phyloP scores from a whole-genome alignment of 2,888 invertebrate species.

The Homarus gammarus region DNA sequence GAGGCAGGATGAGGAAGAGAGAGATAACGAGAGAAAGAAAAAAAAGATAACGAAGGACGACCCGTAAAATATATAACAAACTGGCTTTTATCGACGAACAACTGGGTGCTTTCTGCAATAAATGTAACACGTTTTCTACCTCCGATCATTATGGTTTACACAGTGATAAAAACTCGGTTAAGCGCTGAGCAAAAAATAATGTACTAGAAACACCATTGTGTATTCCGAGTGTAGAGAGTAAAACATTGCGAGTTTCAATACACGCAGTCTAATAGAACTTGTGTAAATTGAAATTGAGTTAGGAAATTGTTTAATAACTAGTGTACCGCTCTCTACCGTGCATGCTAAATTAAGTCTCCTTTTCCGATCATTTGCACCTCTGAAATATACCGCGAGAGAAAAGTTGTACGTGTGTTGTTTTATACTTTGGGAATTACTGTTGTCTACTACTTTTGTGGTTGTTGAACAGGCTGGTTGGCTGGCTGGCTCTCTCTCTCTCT shows the following conservation, averaged over 20 bases:
- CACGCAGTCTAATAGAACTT: constrained; percentile 49
- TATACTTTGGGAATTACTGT: too few relatives aligned
- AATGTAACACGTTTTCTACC: neutral
- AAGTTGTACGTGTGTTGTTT: constrained; percentile 3
- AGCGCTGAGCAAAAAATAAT: neutral
- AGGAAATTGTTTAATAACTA: constrained; percentile 62
- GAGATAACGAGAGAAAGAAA: too few relatives aligned
- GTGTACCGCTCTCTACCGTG: constrained; percentile 13
- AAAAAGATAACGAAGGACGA: too few relatives aligned
- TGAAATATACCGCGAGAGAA: neutral
- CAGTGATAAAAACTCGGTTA: neutral
- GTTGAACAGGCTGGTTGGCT: too few relatives aligned
- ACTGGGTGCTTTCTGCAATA: too few relatives aligned
- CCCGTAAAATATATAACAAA: too few relatives aligned
- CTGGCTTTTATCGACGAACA: too few relatives aligned
- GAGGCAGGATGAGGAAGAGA: too few relatives aligned
- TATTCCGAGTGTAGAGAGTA: constrained; percentile 44
- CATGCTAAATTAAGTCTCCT: constrained; percentile 43
- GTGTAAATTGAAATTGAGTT: constrained; percentile 55
- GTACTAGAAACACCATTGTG: constrained; percentile 23
- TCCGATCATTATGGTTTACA: neutral
- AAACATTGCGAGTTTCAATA: constrained; percentile 47
- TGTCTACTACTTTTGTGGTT: too few relatives aligned
- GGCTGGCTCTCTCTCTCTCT: neutral
- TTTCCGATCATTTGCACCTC: constrained; percentile 31